These are phyloP conservation scores for Stenotaenia linearis DNA, from an alignment of 2,888 invertebrate genomes.

Conservation along the genomic window DNA sequence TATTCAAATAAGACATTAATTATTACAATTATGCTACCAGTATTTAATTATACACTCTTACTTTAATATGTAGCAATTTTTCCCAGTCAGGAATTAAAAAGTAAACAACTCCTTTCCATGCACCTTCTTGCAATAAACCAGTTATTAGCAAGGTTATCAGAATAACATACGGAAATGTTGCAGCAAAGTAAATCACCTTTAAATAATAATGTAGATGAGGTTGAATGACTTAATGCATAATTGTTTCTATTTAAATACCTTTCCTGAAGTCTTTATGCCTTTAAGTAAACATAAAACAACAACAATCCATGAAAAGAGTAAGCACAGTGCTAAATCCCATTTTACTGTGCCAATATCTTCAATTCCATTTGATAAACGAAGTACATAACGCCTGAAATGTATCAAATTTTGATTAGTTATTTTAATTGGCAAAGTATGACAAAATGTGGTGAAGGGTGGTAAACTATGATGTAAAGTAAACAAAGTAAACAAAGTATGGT, in stretches of 20 bases:
- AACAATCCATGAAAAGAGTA: slow-evolving; percentile 40
- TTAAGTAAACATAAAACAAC: slow-evolving; percentile 40
- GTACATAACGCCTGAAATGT: slow-evolving; percentile 39
- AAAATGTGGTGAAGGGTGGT: no score
- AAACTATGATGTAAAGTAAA: no score
- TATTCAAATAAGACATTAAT: background rate
- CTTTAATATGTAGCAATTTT: slow-evolving; percentile 63
- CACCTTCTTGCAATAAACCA: slow-evolving; percentile 61
- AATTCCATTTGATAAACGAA: slow-evolving; percentile 39
- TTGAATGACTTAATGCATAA: background rate
- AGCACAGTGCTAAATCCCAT: slow-evolving; percentile 41
- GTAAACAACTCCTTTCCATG: slow-evolving; percentile 67
- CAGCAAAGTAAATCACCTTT: slow-evolving; percentile 64
- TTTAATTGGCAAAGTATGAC: no score
- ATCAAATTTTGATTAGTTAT: no score
- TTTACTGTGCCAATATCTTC: slow-evolving; percentile 40
- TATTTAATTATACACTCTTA: slow-evolving; percentile 43
- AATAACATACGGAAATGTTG: slow-evolving; percentile 75
- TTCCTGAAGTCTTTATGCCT: slow-evolving; percentile 41
- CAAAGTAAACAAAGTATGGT: no score
- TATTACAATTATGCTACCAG: background rate
- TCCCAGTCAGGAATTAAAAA: slow-evolving; percentile 74
- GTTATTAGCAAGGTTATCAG: slow-evolving; percentile 66
- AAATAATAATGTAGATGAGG: background rate
- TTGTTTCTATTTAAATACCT: slow-evolving; percentile 35